Percentiles rank a stretch among this genome's conserved stretches.
phyloP scores from a whole-genome alignment of 2,888 invertebrate genomes.

The Apocheima hispidaria region DNA sequence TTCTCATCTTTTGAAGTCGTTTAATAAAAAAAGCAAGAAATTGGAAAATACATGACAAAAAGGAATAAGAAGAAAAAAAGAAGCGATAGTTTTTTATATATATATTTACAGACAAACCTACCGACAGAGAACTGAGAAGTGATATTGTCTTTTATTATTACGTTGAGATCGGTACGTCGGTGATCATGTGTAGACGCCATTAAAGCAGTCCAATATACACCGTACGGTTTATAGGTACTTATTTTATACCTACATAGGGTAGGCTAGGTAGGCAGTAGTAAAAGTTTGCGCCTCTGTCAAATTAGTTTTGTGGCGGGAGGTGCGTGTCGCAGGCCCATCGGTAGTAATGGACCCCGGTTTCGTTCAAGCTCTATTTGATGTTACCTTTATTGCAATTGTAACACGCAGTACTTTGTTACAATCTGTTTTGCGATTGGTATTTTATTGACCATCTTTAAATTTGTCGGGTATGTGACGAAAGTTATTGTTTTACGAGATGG shows the following conservation, averaged over 20 bases:
- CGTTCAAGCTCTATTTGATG: slow-evolving; percentile 20
- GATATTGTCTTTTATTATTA: too few relatives aligned
- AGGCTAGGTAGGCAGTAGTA: not conserved
- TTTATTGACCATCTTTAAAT: slow-evolving; percentile 1
- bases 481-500: slow-evolving; percentile 6
- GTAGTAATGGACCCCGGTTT: not conserved
- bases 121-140: too few relatives aligned
- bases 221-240: not conserved
- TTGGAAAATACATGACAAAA: not conserved
- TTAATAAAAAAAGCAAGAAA: not conserved
- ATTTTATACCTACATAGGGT: not conserved
- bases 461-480: slow-evolving; percentile 6
- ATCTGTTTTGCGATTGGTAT: slow-evolving; percentile 6
- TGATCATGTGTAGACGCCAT: too few relatives aligned
- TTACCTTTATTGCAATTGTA: slow-evolving; percentile 12
- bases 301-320: not conserved
- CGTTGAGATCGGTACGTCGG: too few relatives aligned
- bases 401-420: slow-evolving; percentile 8
- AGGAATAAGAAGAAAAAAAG: too few relatives aligned
- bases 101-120: not conserved
- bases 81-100: too few relatives aligned
- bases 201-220: not conserved
- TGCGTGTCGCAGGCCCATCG: slow-evolving; percentile 2
- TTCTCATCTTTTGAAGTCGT: too few relatives aligned
- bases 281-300: slow-evolving; percentile 1